Evolutionary conservation across 2,888 invertebrate genomes (phyloP), one percentile per base, ranked within the genome.

Genomic region (Kryphioiulus occultus): DNA sequence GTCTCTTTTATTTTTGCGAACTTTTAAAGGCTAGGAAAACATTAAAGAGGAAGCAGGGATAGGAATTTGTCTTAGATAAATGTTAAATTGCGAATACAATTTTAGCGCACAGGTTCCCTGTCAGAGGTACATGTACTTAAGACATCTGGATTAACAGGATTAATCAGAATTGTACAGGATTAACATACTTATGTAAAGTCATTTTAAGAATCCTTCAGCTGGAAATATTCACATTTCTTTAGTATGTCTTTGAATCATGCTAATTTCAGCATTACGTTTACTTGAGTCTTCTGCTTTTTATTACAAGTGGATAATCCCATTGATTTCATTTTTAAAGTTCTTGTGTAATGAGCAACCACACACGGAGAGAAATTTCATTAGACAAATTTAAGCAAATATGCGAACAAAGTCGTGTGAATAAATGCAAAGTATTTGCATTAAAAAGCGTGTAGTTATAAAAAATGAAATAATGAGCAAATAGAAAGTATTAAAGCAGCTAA

Each of bases 241-340:
- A 78, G 26, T 30, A 26, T 30, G 12, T 78, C 78, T 26, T 26
- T 30, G 30, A 78, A 32, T 12, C 26, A n/a, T 68, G 68, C 26
- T 68, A 68, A 68, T 68, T 68, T 68, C 26, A 12, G 26, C 30
- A 30, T 78, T 32, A 26, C 26, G 17, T n/a, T n/a, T 78, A 78
- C 26, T 78, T 78, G 26, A 2, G 78, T 78, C 30, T n/a, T 78
- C 30, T 78, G 78, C 30, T 12, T 78, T 78, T 30, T 78, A 78
- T 78, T 78, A 78, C 78, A 78, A 78, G 68, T 26, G n/a, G 68
- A n/a, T 68, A 26, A 68, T 68, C 68, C 26, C 68, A 26, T 26
- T 26, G 26, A 68, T 68, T 68, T 68, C 68, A 68, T 68, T 68
- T 68, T 68, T 68, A 10, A 68, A 26, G 26, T 9, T 68, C 12